A percentile compares a stretch with the other conserved stretches of the same genome.
Conservation (phyloP, 2,113 vertebrate genomes). For the Alligator mississippiensis region DNA sequence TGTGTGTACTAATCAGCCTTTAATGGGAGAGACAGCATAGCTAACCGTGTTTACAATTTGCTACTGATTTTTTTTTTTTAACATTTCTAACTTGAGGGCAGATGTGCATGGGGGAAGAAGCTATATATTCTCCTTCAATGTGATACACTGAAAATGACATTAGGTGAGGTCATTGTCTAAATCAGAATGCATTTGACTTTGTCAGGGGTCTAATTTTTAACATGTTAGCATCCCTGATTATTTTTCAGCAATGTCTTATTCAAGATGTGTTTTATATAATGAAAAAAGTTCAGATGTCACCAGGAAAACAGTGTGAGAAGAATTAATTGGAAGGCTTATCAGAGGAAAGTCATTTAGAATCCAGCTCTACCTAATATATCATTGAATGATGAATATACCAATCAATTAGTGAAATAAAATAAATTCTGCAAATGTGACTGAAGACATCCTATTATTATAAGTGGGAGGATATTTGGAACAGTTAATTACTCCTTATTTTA, state of each 20-base stretch:
- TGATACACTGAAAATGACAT: conserved; percentile 73
- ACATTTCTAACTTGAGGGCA: conserved; percentile 41
- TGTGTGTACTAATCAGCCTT: conserved; percentile 10
- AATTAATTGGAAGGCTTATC: conserved; percentile 95
- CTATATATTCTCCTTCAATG: conserved; percentile 54
- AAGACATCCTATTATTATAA: conserved; percentile 90
- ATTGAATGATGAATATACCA: conserved; percentile 86
- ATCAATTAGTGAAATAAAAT: conserved; percentile 94
- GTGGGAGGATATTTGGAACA: conserved; percentile 87
- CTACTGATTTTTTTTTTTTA: conserved; percentile 27
- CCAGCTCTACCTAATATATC: conserved; percentile 86
- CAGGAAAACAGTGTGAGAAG: conserved; percentile 86
- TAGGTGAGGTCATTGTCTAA: conserved; percentile 79
- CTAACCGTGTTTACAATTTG: not conserved
- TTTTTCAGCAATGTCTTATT: conserved; percentile 82
- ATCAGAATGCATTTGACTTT: conserved; percentile 79
- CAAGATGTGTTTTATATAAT: conserved; percentile 85
- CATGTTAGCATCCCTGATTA: conserved; percentile 78
- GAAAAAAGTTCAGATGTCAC: conserved; percentile 87
- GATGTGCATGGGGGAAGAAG: not conserved
- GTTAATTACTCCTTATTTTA: conserved; percentile 86
- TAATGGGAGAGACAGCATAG: conserved; percentile 18
- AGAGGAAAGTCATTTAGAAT: conserved; percentile 88
- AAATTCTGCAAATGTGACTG: conserved; percentile 90
- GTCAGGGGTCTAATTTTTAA: conserved; percentile 78